Percentiles rank a stretch among this genome's conserved stretches.
These are phyloP conservation scores for Drosophila koepferae DNA, from an alignment of 2,888 invertebrate species.

Conservation along the genomic window DNA sequence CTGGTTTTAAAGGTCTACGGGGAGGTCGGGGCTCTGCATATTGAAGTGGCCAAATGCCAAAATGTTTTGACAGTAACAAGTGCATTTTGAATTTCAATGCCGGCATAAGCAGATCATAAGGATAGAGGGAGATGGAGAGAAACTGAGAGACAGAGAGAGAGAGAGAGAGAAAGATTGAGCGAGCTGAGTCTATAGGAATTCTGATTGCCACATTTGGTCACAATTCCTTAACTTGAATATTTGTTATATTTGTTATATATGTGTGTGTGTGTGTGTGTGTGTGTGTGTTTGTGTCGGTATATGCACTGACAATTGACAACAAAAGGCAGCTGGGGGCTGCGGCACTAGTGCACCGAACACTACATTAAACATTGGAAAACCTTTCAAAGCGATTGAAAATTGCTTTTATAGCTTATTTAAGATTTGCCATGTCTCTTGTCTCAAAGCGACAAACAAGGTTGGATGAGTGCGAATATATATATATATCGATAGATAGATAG, in stretches of 20 bases:
- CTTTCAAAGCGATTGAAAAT: constrained; percentile 71
- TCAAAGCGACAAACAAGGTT: constrained; percentile 32
- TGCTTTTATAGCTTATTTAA: constrained; percentile 62
- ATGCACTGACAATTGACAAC: constrained; percentile 39
- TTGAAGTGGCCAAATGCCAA: constrained; percentile 68
- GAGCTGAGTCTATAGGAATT: constrained; percentile 15
- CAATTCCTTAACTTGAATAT: constrained; percentile 38
- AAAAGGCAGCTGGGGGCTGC: constrained; percentile 1
- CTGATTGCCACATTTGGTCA: constrained; percentile 72
- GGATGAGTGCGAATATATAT: constrained; percentile 25
- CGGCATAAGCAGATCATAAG: constrained; percentile 20
- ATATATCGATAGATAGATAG: constrained; percentile 14
- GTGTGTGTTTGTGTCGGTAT: constrained; percentile 23
- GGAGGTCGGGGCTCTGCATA: constrained; percentile 38
- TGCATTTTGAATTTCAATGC: constrained; percentile 71
- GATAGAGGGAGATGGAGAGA: not conserved
- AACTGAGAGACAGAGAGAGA: not conserved
- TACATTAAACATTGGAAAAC: constrained; percentile 63
- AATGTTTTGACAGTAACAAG: constrained; percentile 64
- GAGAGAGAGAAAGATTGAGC: not conserved
- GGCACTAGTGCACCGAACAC: constrained; percentile 46
- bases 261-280: constrained; percentile 23
- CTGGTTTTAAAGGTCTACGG: constrained; percentile 20
- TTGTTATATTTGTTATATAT: no score
- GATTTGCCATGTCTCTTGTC: constrained; percentile 43